Evolutionary conservation across 2,113 vertebrate genomes (phyloP).

Genomic region (Tachuris rubrigastra): DNA sequence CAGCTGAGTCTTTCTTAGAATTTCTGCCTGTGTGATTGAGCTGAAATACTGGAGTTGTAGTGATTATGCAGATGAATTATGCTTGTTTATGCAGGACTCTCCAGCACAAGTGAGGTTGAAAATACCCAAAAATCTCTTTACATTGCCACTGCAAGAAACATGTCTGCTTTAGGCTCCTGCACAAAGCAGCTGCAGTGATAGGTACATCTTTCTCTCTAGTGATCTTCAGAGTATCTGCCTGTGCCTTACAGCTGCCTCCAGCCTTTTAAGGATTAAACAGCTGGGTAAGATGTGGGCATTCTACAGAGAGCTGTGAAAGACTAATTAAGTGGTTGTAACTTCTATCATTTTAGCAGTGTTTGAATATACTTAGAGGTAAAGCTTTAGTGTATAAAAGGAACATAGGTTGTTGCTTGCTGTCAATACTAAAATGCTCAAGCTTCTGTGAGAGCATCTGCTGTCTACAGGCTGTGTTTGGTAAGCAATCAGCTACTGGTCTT

Average conservation of each 20-base stretch:
- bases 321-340: not conserved
- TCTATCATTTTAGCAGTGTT: not conserved
- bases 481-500: not conserved
- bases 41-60: not conserved
- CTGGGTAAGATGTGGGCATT: not conserved
- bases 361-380: not conserved
- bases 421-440: not conserved
- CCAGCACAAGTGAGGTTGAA: not conserved
- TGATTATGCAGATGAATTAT: not conserved
- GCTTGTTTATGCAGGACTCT: not conserved
- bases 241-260: not conserved
- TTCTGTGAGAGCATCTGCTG: not conserved
- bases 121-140: not conserved
- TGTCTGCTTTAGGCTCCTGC: not conserved
- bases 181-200: not conserved
- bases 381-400: not conserved
- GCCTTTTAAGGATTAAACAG: not conserved
- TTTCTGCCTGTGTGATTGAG: not conserved
- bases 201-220: not conserved
- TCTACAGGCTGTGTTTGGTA: not conserved
- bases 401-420: not conserved
- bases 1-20: not conserved
- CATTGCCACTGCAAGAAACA: fast-evolving
- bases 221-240: not conserved
- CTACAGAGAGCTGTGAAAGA: not conserved